Evolutionary conservation across 2,888 invertebrate species (phyloP).

Genomic region (Electrophaes corylata): DNA sequence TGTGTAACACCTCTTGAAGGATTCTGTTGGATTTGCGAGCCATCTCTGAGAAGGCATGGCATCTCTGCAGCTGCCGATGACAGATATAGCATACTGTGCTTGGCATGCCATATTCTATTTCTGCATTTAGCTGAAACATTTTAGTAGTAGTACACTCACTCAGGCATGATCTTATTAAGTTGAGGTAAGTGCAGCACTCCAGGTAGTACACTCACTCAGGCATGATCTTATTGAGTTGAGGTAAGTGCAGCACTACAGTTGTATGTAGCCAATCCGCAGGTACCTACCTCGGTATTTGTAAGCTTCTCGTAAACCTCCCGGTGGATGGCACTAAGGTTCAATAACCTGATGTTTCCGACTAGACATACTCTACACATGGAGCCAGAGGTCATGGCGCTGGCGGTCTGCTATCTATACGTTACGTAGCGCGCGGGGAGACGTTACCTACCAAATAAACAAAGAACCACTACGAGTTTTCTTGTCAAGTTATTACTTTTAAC

Average conservation of each 20-base stretch:
- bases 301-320: background rate
- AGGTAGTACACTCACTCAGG: no score
- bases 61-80: background rate
- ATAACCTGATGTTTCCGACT: background rate
- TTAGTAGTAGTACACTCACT: no score
- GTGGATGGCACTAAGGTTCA: background rate
- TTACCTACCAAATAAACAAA: no score
- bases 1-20: background rate
- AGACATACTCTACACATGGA: background rate
- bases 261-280: background rate
- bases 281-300: background rate
- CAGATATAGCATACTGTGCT: background rate
- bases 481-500: no score
- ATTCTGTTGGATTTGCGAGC: background rate
- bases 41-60: background rate
- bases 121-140: background rate
- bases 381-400: background rate
- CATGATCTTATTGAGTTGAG: background rate
- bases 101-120: background rate
- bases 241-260: background rate
- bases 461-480: no score
- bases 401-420: no score
- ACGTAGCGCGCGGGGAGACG: no score
- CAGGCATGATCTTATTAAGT: no score
- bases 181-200: no score